phyloP scores from a whole-genome alignment of 2,797 vertebrate genomes.

The Mycteria americana region DNA sequence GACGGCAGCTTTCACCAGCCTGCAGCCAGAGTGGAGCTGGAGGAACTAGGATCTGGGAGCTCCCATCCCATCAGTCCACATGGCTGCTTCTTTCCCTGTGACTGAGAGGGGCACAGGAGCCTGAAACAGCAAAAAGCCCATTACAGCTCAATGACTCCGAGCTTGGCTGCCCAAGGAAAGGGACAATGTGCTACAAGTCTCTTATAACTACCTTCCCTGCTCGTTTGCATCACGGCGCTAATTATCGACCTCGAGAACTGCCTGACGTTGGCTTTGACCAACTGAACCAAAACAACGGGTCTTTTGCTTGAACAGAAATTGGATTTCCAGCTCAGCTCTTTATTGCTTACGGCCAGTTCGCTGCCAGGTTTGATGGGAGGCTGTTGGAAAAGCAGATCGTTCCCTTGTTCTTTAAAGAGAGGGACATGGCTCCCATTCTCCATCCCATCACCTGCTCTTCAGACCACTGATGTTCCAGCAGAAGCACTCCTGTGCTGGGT shows the following conservation, averaged over 20 bases:
- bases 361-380: background rate
- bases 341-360: background rate
- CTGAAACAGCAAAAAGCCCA: background rate
- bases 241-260: background rate
- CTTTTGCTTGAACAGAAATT: conserved; percentile 19
- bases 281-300: background rate
- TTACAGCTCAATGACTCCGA: background rate
- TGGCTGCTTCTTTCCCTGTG: background rate
- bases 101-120: background rate
- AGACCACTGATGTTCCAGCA: background rate
- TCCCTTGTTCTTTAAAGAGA: background rate
- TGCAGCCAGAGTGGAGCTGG: background rate
- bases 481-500: background rate
- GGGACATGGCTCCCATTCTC: background rate
- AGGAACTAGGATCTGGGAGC: background rate
- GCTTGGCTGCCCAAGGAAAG: background rate
- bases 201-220: background rate
- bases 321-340: conserved; percentile 43
- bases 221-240: background rate
- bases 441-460: background rate
- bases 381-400: background rate
- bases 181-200: background rate
- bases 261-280: background rate
- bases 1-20: background rate
- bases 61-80: background rate